Conservation (phyloP, 2,113 vertebrate genomes). For the Podilymbus podiceps region DNA sequence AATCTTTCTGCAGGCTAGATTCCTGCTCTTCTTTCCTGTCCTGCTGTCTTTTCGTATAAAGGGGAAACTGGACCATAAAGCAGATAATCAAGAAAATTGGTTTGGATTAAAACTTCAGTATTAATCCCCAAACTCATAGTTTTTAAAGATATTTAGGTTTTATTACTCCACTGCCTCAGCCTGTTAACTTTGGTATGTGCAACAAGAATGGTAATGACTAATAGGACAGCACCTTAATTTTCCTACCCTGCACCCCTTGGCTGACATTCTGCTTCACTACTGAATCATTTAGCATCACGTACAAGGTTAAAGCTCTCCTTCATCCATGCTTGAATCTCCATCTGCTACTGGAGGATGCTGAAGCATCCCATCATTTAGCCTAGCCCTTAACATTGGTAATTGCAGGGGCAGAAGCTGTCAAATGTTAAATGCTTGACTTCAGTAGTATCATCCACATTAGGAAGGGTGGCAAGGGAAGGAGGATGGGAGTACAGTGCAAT, state of each 20-base stretch:
- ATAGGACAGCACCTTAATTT: not conserved
- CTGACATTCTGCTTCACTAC: not conserved
- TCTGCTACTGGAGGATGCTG: not conserved
- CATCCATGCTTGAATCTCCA: not conserved
- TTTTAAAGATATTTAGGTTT: not conserved
- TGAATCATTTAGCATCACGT: rapidly evolving
- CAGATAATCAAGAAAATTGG: not conserved
- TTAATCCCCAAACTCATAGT: not conserved
- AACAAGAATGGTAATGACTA: not conserved
- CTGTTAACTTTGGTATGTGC: not conserved
- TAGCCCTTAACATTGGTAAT: not conserved
- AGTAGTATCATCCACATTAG: not conserved
- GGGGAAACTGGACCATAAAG: not conserved
- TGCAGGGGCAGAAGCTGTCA: not conserved
- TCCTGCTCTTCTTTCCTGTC: not conserved
- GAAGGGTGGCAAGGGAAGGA: not conserved
- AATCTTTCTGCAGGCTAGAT: not conserved
- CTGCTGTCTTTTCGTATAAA: not conserved
- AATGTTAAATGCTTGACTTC: not conserved
- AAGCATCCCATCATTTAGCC: not conserved
- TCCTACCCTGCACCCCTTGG: not conserved
- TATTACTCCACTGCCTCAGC: not conserved
- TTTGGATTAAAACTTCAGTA: not conserved
- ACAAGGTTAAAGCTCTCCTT: not conserved
- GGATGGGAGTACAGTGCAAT: not conserved